These are phyloP conservation scores for Sinonovacula constricta DNA, from an alignment of 1,140 invertebrate genomes.

Conservation along the genomic window DNA sequence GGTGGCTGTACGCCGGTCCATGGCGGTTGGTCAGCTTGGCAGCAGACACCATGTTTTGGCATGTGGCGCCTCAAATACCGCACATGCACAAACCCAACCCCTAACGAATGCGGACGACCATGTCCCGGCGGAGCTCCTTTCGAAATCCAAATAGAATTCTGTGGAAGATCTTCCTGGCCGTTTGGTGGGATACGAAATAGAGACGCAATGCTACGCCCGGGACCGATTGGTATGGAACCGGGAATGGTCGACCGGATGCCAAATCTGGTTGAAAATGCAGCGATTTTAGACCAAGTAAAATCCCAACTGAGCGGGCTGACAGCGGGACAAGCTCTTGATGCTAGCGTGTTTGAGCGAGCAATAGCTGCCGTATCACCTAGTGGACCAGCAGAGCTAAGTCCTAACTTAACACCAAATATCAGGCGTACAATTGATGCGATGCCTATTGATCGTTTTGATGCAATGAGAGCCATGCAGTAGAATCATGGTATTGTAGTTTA, in stretches of 20 bases:
- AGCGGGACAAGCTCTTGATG: background rate
- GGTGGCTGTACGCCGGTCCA: background rate
- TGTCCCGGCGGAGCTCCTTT: background rate
- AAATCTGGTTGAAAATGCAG: no score
- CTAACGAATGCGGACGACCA: background rate
- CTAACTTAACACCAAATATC: no score
- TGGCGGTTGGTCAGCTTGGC: conserved; percentile 9
- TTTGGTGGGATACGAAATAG: no score
- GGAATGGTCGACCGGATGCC: no score
- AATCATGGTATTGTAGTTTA: no score
- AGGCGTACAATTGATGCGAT: no score
- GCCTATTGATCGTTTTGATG: no score
- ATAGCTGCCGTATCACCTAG: conserved; percentile 8
- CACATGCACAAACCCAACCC: conserved; percentile 3
- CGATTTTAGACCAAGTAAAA: conserved; percentile 3
- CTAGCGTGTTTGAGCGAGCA: conserved; percentile 7
- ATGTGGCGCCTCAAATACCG: conserved; percentile 8
- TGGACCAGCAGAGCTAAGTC: no score
- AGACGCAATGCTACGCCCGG: no score
- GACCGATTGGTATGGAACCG: no score
- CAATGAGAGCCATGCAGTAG: no score
- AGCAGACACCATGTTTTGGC: conserved; percentile 23
- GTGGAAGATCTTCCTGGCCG: background rate
- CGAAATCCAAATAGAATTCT: conserved; percentile 2
- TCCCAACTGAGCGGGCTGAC: background rate